phyloP scores from a whole-genome alignment of 2,888 invertebrate species.

The Idaea aversata region DNA sequence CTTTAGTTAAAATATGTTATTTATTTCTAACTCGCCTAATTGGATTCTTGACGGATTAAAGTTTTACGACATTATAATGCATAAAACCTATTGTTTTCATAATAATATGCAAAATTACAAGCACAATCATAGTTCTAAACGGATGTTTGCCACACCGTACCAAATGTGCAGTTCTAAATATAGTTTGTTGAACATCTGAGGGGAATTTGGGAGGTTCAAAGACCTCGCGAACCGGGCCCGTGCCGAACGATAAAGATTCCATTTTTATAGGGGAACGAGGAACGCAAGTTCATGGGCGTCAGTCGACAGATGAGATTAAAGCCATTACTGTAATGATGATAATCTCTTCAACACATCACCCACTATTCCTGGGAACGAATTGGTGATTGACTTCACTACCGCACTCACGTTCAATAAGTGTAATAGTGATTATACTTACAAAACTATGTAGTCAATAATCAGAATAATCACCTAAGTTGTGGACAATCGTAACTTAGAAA shows the following conservation, averaged over 20 bases:
- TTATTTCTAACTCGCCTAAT: too few relatives aligned
- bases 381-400: background rate
- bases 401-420: background rate
- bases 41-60: too few relatives aligned
- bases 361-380: slow-evolving; percentile 7
- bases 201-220: slow-evolving; percentile 74
- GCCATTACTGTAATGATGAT: background rate
- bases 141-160: slow-evolving; percentile 44
- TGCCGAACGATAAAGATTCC: slow-evolving; percentile 45
- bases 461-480: too few relatives aligned
- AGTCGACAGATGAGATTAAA: slow-evolving; percentile 20
- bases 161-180: slow-evolving; percentile 73
- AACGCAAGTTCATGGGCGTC: slow-evolving; percentile 56
- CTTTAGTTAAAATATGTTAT: too few relatives aligned
- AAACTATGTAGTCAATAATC: background rate
- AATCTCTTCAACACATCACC: background rate
- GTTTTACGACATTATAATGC: too few relatives aligned
- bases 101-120: background rate
- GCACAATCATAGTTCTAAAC: slow-evolving; percentile 38
- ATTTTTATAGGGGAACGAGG: slow-evolving; percentile 46
- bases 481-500: background rate
- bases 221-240: slow-evolving; percentile 70
- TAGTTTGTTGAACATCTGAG: slow-evolving; percentile 58
- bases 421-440: background rate
- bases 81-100: background rate